A percentile compares a stretch with the other conserved stretches of the same genome.
These are phyloP conservation scores for Tribolium freemani DNA, from an alignment of 2,888 invertebrate species.

Conservation along the genomic window DNA sequence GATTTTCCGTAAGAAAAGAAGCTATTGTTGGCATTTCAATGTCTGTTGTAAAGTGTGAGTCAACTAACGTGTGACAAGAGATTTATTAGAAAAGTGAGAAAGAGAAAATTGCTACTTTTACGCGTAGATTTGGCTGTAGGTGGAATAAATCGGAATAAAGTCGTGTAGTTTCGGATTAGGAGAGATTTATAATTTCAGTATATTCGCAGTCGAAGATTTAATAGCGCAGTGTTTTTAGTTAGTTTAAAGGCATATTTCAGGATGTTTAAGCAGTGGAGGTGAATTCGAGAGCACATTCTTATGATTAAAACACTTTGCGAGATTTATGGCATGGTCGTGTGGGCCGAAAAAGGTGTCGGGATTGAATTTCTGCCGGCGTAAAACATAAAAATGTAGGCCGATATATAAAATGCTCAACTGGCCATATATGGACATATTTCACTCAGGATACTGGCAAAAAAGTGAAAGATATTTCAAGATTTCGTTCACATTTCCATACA, in stretches of 20 bases:
- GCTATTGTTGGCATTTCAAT: constrained; percentile 26
- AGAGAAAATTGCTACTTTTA: constrained; percentile 18
- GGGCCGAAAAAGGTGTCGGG: constrained; percentile 33
- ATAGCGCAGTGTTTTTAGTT: neutral
- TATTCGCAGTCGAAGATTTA: neutral
- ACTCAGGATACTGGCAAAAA: constrained; percentile 42
- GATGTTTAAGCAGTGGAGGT: constrained; percentile 25
- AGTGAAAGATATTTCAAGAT: constrained; percentile 58
- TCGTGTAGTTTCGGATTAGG: neutral
- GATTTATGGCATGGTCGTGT: constrained; percentile 35
- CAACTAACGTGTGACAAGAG: constrained; percentile 24
- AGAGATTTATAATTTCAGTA: neutral
- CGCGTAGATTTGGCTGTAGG: constrained; percentile 10
- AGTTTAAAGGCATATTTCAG: constrained; percentile 31
- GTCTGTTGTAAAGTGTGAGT: constrained; percentile 23
- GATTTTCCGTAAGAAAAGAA: constrained; percentile 15
- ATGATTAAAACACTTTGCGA: constrained; percentile 42
- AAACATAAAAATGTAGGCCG: constrained; percentile 45
- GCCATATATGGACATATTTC: constrained; percentile 55
- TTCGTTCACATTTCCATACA: constrained; percentile 58
- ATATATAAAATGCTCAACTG: constrained; percentile 49
- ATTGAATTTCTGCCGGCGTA: constrained; percentile 48
- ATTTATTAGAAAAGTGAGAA: constrained; percentile 28
- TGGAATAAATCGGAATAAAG: neutral
- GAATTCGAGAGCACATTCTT: constrained; percentile 30